Base-by-base conservation (phyloP, 2,113 vertebrate species). In the Percopsis transmontana region DNA sequence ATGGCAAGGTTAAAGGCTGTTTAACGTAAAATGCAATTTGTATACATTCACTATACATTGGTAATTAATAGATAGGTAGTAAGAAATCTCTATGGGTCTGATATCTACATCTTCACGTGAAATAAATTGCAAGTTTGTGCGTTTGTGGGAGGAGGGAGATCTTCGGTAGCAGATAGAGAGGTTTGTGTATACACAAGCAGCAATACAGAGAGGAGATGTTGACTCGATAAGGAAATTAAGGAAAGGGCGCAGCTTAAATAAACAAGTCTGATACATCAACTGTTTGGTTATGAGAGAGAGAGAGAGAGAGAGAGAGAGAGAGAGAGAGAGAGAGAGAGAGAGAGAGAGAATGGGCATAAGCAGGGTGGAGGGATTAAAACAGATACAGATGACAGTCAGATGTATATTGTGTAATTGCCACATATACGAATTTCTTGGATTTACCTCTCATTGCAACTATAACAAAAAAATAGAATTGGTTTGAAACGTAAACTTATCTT, bases 181-280 rank as follows among this genome's bases (percentile, higher is more conserved):
- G 72, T 57, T 72, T 88, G 80, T 90, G 71, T 91, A 80, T 67
- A 86, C 72, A 81, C 67, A 67, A 72, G 77, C n/a, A 70, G 83
- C 68, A 84, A 81, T 81, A 83, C 80, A 90, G 91, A 92, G 89
- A 92, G 84, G 79, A 91, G 91, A 93, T 89, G 79, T 16, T 67
- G 79, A 40, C 60, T 70, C 0, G 91, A 93, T 92, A 90, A 91
- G 90, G 59, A 87, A 91, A 92, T 92, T 62, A 90, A 90, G 84
- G 91, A 91, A 91, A 91, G 91, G 92, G 90, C 77, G 91, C 87
- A 90, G 81, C 92, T 89, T 76, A 91, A 88, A 91, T 89, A 85
- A 76, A 86, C 74, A 62, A 19, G 57, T 58, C 44, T 24, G 20
- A 58, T 27, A 45, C 52, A 56, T 19, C 40, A 39, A 23, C n/a